Percentiles rank a stretch among this genome's conserved stretches.
Evolutionary conservation across 2,888 invertebrate species (phyloP).

Genomic region (Belgica antarctica): DNA sequence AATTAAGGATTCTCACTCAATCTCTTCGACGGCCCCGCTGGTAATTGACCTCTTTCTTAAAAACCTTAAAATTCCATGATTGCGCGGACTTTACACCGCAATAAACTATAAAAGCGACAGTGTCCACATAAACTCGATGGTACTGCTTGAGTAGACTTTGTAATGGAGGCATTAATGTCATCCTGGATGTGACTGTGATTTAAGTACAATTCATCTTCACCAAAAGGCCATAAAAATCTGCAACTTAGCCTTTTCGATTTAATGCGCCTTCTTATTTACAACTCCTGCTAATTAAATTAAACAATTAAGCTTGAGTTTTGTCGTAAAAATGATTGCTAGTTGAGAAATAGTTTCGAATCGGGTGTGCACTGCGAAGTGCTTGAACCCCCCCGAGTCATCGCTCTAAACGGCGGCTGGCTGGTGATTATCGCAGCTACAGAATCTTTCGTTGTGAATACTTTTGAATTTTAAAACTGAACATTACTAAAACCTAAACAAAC

Average conservation of each 20-base stretch:
- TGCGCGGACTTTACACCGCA: conserved; percentile 16
- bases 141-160: neutral
- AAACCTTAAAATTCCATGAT: neutral
- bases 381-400: neutral
- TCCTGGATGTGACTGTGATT: neutral
- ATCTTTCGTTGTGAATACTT: neutral
- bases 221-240: neutral
- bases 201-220: conserved; percentile 27
- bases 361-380: no score
- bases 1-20: conserved; percentile 26
- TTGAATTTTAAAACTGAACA: neutral
- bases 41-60: conserved; percentile 31
- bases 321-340: neutral
- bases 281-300: conserved; percentile 38
- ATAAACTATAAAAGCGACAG: conserved; percentile 32
- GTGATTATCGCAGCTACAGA: neutral
- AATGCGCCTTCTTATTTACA: conserved; percentile 12
- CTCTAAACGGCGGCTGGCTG: neutral
- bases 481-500: neutral
- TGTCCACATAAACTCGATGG: conserved; percentile 3
- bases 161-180: neutral
- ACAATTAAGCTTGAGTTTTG: conserved; percentile 24
- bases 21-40: neutral
- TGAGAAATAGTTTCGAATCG: neutral
- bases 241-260: conserved; percentile 5